These are phyloP conservation scores for Phataginus tetradactyla DNA, from an alignment of 2,797 vertebrate genomes.

Conservation along the genomic window DNA sequence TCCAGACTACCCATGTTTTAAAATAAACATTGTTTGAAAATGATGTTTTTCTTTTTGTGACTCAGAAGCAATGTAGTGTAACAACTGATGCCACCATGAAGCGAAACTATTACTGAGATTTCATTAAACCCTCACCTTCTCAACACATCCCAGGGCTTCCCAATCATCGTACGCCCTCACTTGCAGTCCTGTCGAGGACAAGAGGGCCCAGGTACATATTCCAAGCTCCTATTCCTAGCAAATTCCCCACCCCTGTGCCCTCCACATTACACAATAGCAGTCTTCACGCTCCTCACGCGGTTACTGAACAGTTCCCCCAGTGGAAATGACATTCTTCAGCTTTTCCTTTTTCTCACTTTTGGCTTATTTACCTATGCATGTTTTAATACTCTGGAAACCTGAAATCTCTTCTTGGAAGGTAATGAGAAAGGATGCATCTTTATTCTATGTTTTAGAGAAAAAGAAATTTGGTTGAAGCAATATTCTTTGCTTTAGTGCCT, in stretches of 20 bases:
- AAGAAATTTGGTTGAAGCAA: neutral
- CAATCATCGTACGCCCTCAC: accelerated
- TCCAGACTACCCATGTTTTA: neutral
- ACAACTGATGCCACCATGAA: neutral
- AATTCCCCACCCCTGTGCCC: neutral
- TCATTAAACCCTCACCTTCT: neutral
- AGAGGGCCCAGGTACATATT: neutral
- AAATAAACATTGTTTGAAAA: constrained; percentile 1
- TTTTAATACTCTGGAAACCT: constrained; percentile 4
- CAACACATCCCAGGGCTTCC: neutral
- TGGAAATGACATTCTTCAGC: neutral
- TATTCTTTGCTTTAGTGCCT: neutral
- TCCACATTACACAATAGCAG: neutral
- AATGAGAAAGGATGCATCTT: neutral
- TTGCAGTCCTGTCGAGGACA: neutral
- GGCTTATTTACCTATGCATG: neutral
- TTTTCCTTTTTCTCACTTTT: neutral
- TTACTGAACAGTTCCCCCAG: neutral
- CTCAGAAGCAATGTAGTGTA: neutral
- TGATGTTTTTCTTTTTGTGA: neutral
- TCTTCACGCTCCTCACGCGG: neutral
- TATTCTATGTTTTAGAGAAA: constrained; percentile 6
- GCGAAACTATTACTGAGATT: neutral
- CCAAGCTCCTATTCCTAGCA: neutral
- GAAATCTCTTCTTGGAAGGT: constrained; percentile 33